These are phyloP conservation scores for Chalcosyrphus nemorum DNA, from an alignment of 2,888 invertebrate species.

Conservation along the genomic window DNA sequence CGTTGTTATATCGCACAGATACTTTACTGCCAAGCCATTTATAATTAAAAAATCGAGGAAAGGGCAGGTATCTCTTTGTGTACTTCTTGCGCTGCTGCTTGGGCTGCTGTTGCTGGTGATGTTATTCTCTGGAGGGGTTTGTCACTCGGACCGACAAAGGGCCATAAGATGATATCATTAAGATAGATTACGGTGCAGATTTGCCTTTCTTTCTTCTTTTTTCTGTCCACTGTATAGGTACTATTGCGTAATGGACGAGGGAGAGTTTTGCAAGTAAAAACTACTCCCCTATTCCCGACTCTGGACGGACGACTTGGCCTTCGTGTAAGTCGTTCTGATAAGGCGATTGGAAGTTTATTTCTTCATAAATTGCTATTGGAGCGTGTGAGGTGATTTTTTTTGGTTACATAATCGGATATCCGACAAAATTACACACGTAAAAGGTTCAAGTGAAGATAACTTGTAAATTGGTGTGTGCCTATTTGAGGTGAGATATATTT, in stretches of 20 bases:
- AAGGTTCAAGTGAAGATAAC: constrained; percentile 14
- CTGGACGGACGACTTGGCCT: background rate
- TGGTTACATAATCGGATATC: constrained; percentile 52
- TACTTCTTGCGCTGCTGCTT: too few relatives aligned
- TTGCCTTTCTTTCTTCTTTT: constrained; percentile 6
- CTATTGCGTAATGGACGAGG: constrained; percentile 14
- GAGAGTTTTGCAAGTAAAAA: constrained; percentile 8
- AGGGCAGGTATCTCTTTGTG: constrained; percentile 8
- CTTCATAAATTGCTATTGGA: background rate
- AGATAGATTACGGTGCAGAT: constrained; percentile 68
- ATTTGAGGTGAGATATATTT: constrained; percentile 40
- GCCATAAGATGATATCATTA: constrained; percentile 60
- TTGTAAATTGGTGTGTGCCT: constrained; percentile 35
- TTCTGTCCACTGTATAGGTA: background rate
- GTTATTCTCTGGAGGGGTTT: constrained; percentile 37
- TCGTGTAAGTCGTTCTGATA: background rate
- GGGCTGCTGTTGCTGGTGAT: too few relatives aligned
- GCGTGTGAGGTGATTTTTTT: constrained; percentile 25
- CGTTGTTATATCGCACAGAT: constrained; percentile 22
- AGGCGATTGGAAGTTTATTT: constrained; percentile 14
- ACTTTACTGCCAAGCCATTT: constrained; percentile 29
- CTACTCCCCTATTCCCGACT: background rate
- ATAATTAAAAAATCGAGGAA: constrained; percentile 54
- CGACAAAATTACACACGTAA: constrained; percentile 31
- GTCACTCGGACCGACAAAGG: constrained; percentile 56